Conservation (phyloP, 2,113 vertebrate species). For the Pseudonaja textilis region DNA sequence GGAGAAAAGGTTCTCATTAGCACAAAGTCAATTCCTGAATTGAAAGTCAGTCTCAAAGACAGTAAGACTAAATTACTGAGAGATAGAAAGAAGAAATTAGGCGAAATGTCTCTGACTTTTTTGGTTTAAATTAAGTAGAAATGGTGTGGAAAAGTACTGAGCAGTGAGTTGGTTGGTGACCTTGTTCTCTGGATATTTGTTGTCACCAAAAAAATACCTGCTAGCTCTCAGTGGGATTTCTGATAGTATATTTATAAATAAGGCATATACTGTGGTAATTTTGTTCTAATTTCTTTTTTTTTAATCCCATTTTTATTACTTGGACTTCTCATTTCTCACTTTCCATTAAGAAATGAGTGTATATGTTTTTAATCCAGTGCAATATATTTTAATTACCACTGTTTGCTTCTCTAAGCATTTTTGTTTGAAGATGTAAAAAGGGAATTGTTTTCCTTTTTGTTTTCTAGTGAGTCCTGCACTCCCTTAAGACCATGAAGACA, state of each 20-base stretch:
- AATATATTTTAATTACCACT: background rate
- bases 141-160: background rate
- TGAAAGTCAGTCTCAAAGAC: background rate
- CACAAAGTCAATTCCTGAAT: background rate
- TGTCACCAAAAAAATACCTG: background rate
- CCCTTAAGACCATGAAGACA: background rate
- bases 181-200: background rate
- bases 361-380: background rate
- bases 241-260: background rate
- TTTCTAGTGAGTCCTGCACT: background rate
- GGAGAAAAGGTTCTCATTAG: background rate
- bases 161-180: background rate
- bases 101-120: background rate
- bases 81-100: background rate
- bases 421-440: background rate
- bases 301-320: background rate
- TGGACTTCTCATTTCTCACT: background rate
- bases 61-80: background rate
- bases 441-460: background rate
- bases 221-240: background rate
- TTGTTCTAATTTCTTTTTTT: background rate
- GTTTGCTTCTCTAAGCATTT: background rate
- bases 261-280: background rate
- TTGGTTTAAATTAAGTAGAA: background rate
- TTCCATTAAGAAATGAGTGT: background rate